A percentile compares a stretch with the other conserved stretches of the same genome.
These are phyloP conservation scores for Sialia sialis DNA, from an alignment of 2,113 vertebrate genomes.

Conservation along the genomic window DNA sequence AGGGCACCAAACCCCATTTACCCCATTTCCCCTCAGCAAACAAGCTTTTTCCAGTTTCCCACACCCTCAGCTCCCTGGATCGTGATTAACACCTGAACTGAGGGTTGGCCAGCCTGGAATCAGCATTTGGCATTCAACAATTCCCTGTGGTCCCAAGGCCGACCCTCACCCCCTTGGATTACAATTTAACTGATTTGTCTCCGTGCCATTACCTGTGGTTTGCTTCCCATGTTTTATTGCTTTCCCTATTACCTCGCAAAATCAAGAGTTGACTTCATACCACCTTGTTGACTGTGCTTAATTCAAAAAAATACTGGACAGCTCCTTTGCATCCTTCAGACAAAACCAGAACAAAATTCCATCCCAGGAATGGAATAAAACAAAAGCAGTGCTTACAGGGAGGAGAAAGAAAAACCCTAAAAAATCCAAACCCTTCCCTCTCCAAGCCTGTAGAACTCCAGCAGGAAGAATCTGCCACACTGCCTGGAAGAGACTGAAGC, in stretches of 20 bases:
- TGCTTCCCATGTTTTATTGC: not conserved
- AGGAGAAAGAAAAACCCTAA: not conserved
- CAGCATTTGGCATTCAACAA: no score
- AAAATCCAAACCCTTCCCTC: not conserved
- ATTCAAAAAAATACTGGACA: not conserved
- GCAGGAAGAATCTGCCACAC: not conserved
- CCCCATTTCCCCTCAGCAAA: not conserved
- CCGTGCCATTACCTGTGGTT: not conserved
- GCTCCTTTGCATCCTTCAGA: not conserved
- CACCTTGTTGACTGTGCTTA: not conserved
- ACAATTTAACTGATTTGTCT: not conserved
- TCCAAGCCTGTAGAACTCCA: not conserved
- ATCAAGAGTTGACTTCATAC: not conserved
- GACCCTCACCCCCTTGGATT: not conserved
- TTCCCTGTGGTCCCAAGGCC: fast-evolving
- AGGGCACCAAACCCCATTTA: not conserved
- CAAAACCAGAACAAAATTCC: not conserved
- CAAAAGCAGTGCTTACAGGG: not conserved
- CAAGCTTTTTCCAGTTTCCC: not conserved
- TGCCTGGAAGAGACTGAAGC: not conserved
- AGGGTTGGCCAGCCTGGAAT: not conserved
- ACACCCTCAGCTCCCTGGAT: not conserved
- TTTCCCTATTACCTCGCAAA: not conserved
- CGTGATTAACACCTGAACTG: not conserved
- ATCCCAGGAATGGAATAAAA: not conserved